Conservation (phyloP, 2,113 vertebrate genomes). For the Seriola rivoliana region DNA sequence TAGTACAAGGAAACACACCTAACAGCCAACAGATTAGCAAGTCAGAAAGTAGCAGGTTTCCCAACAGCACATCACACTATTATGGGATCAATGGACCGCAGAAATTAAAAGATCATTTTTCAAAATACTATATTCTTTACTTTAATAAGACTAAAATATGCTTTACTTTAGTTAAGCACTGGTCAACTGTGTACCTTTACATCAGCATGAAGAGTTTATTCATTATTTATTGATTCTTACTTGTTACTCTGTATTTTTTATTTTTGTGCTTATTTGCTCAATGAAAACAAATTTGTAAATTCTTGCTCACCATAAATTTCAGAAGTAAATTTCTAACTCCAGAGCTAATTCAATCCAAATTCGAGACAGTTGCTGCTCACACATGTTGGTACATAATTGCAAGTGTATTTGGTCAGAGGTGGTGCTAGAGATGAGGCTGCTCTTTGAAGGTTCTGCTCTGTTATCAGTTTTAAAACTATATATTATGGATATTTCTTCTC, state of each 20-base stretch:
- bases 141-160: not conserved
- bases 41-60: not conserved
- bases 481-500: conserved; percentile 25
- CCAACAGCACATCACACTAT: not conserved
- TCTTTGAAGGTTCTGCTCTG: conserved; percentile 34
- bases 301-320: not conserved
- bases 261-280: not conserved
- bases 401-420: conserved; percentile 33
- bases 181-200: not conserved
- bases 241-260: not conserved
- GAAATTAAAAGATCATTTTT: not conserved
- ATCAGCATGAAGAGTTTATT: not conserved
- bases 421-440: not conserved
- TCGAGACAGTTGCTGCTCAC: conserved; percentile 9
- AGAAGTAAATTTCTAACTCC: conserved; percentile 6
- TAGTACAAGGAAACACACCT: conserved; percentile 5
- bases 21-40: conserved; percentile 9
- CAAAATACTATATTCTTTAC: not conserved
- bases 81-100: not conserved
- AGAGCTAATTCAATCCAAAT: conserved; percentile 21
- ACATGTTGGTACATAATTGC: conserved; percentile 37
- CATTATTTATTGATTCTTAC: not conserved
- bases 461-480: conserved; percentile 43
- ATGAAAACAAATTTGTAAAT: conserved; percentile 20
- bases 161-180: not conserved